A percentile compares a stretch with the other conserved stretches of the same genome.
Evolutionary conservation across 2,797 vertebrate genomes (phyloP).

Genomic region (Acomys russatus): DNA sequence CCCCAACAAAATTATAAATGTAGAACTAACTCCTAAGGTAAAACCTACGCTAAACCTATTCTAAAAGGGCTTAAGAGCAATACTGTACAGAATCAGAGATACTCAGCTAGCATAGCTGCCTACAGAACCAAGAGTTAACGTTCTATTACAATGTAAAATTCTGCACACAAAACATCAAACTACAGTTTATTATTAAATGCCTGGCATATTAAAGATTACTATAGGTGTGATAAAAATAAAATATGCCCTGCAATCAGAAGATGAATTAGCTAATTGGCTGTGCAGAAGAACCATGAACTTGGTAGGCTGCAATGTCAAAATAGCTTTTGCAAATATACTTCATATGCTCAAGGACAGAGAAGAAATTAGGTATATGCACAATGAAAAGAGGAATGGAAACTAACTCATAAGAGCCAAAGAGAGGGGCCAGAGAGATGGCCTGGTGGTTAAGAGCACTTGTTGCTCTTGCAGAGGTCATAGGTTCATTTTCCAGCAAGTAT

Average conservation of each 20-base stretch:
- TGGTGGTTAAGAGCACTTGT: not conserved
- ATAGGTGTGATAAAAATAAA: conserved; percentile 6
- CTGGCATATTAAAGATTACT: not conserved
- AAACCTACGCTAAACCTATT: not conserved
- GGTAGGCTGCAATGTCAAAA: not conserved
- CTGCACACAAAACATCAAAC: not conserved
- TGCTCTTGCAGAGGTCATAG: not conserved
- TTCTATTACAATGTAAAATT: not conserved
- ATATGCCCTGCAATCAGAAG: not conserved
- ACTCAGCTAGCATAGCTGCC: not conserved
- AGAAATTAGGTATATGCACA: not conserved
- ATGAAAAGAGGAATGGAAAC: not conserved
- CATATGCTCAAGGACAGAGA: not conserved
- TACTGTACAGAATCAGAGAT: not conserved
- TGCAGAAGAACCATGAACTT: not conserved
- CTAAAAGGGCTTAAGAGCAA: not conserved
- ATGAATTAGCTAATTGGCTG: conserved; percentile 14
- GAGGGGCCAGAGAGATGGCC: not conserved
- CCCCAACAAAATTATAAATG: not conserved
- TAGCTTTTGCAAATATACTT: not conserved
- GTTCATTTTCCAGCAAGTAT: not conserved
- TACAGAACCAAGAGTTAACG: not conserved
- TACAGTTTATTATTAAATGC: not conserved
- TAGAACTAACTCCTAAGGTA: not conserved
- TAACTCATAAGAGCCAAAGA: not conserved